phyloP scores from a whole-genome alignment of 1,140 invertebrate species.

The Heliconius hewitsoni region DNA sequence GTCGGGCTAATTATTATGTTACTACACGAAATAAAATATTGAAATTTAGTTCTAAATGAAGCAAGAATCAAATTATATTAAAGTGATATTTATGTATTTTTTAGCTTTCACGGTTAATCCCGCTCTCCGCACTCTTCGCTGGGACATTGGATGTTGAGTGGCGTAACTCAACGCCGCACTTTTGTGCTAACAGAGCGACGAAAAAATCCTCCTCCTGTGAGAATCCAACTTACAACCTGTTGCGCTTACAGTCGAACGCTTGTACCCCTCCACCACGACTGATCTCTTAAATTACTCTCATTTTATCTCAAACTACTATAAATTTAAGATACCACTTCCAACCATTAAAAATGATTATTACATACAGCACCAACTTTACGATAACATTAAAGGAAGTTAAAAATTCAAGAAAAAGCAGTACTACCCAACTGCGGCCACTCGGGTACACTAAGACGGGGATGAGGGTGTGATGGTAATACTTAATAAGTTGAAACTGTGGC shows the following conservation, averaged over 20 bases:
- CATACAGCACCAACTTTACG: background rate
- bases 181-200: too few species aligned
- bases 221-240: too few species aligned
- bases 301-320: background rate
- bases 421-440: constrained; percentile 47
- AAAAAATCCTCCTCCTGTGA: too few species aligned
- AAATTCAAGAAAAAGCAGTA: constrained; percentile 58
- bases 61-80: background rate
- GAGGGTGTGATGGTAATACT: constrained; percentile 52
- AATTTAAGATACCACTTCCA: background rate
- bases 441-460: constrained; percentile 46
- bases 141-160: too few species aligned
- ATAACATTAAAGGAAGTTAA: constrained; percentile 47
- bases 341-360: background rate
- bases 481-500: constrained; percentile 38
- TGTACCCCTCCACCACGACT: too few species aligned
- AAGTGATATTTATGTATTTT: background rate
- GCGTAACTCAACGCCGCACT: too few species aligned
- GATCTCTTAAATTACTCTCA: background rate
- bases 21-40: background rate
- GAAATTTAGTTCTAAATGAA: background rate
- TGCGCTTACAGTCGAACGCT: too few species aligned
- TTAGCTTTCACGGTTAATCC: too few species aligned
- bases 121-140: too few species aligned
- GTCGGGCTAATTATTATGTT: background rate